Percentiles rank a stretch among this genome's conserved stretches.
Conservation (phyloP, 2,113 vertebrate genomes). For the Heteronetta atricapilla region DNA sequence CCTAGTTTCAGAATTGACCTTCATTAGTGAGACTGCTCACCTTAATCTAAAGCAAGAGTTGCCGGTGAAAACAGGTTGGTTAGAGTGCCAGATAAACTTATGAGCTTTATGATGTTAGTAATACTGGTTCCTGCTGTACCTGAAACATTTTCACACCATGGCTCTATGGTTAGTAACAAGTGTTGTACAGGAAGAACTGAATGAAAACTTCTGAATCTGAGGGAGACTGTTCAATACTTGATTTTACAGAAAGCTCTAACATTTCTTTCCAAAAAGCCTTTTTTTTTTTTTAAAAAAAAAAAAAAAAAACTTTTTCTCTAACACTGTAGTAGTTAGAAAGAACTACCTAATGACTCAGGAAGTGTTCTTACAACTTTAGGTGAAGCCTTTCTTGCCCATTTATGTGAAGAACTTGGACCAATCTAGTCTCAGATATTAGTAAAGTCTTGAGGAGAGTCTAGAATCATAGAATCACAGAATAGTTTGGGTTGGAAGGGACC, state of each 20-base stretch:
- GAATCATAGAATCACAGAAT: background rate
- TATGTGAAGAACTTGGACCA: background rate
- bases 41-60: background rate
- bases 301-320: background rate
- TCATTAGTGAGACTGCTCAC: background rate
- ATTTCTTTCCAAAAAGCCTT: background rate
- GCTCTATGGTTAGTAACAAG: background rate
- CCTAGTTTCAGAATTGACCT: background rate
- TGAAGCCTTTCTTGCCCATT: background rate
- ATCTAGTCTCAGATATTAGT: background rate
- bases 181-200: background rate
- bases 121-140: background rate
- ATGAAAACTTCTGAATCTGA: background rate
- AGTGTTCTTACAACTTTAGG: background rate
- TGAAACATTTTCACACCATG: background rate
- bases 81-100: background rate
- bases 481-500: too few species aligned
- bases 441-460: background rate
- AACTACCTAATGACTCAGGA: background rate
- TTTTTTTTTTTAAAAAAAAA: background rate
- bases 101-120: background rate
- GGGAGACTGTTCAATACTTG: background rate
- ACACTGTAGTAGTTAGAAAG: background rate
- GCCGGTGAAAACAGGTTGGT: background rate
- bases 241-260: background rate